These are phyloP conservation scores for Brachionus asplanchnoidis DNA, from an alignment of 1,140 invertebrate genomes.

Conservation along the genomic window DNA sequence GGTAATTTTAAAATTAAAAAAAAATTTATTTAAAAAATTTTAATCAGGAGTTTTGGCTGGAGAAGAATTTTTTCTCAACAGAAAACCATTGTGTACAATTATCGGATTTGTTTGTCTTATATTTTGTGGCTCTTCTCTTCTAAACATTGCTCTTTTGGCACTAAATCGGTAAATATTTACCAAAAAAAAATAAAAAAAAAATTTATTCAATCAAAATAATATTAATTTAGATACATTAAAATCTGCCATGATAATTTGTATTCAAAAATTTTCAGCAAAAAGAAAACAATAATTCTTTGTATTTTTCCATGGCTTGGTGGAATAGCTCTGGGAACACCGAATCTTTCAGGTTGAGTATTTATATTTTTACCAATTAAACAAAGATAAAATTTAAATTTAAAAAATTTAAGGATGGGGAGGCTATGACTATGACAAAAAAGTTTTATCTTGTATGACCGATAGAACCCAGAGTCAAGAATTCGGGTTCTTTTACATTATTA, in stretches of 20 bases:
- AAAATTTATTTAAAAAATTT: neutral
- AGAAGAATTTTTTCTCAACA: neutral
- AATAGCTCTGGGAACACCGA: neutral
- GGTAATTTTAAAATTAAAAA: neutral
- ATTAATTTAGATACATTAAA: constrained; percentile 3
- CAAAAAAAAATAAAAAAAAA: too few relatives aligned
- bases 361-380: neutral
- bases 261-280: neutral
- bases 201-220: too few relatives aligned
- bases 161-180: neutral
- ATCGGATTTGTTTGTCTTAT: neutral
- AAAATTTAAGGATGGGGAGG: constrained; percentile 18
- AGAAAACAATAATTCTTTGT: neutral
- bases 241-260: constrained; percentile 5
- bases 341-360: neutral
- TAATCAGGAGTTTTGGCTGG: neutral
- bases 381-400: neutral
- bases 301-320: neutral
- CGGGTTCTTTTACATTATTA: constrained; percentile 24
- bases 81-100: neutral
- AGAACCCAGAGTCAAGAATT: constrained; percentile 20
- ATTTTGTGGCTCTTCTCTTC: neutral
- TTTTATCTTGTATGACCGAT: constrained; percentile 9
- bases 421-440: constrained; percentile 37
- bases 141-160: neutral